Evolutionary conservation across 1,140 invertebrate species (phyloP), one percentile per base, ranked within the genome.

Genomic region (Tetramorium parvispinum): DNA sequence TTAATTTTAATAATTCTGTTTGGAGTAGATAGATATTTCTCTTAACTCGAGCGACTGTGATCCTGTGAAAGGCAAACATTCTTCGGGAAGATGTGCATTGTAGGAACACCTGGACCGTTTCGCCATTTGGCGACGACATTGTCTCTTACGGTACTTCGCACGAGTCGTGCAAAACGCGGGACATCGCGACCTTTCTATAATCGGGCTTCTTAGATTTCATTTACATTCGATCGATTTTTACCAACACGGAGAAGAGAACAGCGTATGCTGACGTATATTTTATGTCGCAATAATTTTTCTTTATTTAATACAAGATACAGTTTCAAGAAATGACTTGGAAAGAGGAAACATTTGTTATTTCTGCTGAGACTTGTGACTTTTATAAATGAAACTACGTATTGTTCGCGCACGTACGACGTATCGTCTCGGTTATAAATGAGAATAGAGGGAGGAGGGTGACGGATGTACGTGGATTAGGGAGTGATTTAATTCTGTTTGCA

Each of bases 121-220:
- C 85, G 65, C 92, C 92, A 87, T 91, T 91, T 90, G 75, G 59
- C 91, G 92, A 86, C 93, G 93, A 94, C 91, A 92, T 94, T 93
- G 93, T 24, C 59, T 87, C 88, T 94, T 94, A 94, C 94, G 94
- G 93, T 94, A 94, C 92, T 92, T 88, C 51, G 37, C 83, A n/a
- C 51, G 37, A 66, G 53, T 75, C 32, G 71, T 21, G 18, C 61
- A 49, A 63, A 76, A 66, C 59, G 61, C 49, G 53, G 40, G 21
- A 11, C 49, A 13, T 51, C 24, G 18, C 68, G 24, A 73, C 0
- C 71, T 40, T 37, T 5, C 18, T 37, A 43, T 6, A 7, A 49
- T 49, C 21, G 32, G 4, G 3, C 21, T 46, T 51, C 16, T 40
- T 75, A 37, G 49, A 55, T 75, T 73, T 37, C 21, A 55, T 53